Evolutionary conservation across 1,140 invertebrate species (phyloP), one percentile per base, ranked within the genome.

Genomic region (Lanistes nyassanus): DNA sequence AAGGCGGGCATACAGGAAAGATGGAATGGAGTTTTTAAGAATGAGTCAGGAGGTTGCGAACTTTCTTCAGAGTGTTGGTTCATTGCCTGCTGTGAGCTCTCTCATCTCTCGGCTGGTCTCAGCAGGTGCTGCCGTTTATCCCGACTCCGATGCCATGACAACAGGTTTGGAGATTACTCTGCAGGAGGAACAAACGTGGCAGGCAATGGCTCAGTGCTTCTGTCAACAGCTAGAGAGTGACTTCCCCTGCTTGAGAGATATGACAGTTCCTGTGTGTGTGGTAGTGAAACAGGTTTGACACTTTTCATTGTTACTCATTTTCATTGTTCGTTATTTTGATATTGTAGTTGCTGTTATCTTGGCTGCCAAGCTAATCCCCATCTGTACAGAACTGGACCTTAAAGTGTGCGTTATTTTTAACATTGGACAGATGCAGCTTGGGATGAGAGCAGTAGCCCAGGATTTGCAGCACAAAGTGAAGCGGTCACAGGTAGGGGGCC

Each of bases 151-250:
- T 23, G 19, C 70, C 31, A n/a, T n/a, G 23, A 37, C 29, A 7
- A 26, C 37, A 9, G 31, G 39, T 36, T 56, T 66, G 39, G 34
- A 73, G 21, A 76, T 74, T 31, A 56, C 47, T 34, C 47, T 85
- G 47, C 72, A 56, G 39, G 81, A 85, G 62, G 84, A 85, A 71
- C 76, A 67, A 68, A 81, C 80, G 36, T 86, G 86, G 86, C 85
- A 86, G 73, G 79, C 65, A 21, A 83, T 81, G 9, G 67, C 79
- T 2, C 66, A 79, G n/a, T 77, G 79, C 31, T 87, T 86, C 71
- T 64, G 85, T 19, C 37, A 80, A 11, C 79, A 69, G 21, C 72
- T 87, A 37, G 70, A 82, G 3, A 51, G 56, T 19, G 74, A 81
- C 3, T 87, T 81, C 69, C 81, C 83, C 1, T 56, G 78, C 34